Evolutionary conservation across 2,888 invertebrate genomes (phyloP).

Genomic region (Plebejus melissa): DNA sequence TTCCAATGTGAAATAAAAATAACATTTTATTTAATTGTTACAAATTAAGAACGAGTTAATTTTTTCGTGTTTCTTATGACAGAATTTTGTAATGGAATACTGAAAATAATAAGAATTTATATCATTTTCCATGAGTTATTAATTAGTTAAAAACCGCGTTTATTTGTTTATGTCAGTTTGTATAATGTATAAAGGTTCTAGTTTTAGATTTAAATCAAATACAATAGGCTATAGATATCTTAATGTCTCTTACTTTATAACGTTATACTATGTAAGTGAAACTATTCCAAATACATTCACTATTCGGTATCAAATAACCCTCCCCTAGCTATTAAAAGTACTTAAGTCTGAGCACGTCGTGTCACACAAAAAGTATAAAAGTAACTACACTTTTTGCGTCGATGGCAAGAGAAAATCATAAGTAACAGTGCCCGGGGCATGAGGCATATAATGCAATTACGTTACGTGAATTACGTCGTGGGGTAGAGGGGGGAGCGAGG

Average conservation of each 20-base stretch:
- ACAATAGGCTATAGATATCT: no score
- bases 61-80: background rate
- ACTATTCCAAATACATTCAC: background rate
- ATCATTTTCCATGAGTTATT: background rate
- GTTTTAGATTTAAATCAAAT: no score
- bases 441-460: slow-evolving; percentile 31
- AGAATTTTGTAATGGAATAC: background rate
- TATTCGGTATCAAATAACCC: background rate
- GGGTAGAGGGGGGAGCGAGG: background rate
- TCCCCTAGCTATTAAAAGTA: background rate
- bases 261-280: no score
- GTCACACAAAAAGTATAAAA: slow-evolving; percentile 22
- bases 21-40: slow-evolving; percentile 7
- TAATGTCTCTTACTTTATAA: no score
- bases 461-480: slow-evolving; percentile 20
- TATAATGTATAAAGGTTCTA: no score
- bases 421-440: slow-evolving; percentile 25
- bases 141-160: no score
- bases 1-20: background rate
- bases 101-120: background rate
- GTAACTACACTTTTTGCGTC: slow-evolving; percentile 26
- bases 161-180: no score
- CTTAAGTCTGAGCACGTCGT: slow-evolving; percentile 9
- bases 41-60: slow-evolving; percentile 13
- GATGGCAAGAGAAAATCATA: slow-evolving; percentile 30